Conservation (phyloP, 2,797 vertebrate genomes). For the Borostomias antarcticus region DNA sequence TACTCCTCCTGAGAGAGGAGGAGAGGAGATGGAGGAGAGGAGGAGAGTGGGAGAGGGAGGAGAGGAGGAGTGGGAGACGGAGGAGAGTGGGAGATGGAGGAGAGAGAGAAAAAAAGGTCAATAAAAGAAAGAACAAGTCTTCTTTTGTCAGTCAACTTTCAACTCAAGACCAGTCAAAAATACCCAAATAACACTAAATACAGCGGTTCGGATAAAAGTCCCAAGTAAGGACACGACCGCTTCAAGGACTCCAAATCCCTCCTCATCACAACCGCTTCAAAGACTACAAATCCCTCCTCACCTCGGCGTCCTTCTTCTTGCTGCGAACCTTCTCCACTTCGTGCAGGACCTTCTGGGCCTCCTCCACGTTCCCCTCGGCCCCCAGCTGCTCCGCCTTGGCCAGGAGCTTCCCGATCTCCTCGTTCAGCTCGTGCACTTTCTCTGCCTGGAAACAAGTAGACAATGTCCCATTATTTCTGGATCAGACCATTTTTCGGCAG, state of each 20-base stretch:
- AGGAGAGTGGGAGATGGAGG: background rate
- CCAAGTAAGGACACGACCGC: no score
- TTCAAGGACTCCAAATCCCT: no score
- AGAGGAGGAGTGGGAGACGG: background rate
- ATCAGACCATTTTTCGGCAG: background rate
- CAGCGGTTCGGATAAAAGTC: no score
- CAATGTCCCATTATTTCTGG: background rate
- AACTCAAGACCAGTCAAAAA: no score
- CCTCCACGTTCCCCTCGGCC: slow-evolving; percentile 96
- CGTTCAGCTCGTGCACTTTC: slow-evolving; percentile 97
- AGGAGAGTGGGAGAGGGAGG: background rate
- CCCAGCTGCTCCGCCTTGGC: slow-evolving; percentile 98
- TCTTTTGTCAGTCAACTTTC: no score
- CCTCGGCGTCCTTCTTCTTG: slow-evolving; percentile 98
- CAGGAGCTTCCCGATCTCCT: slow-evolving; percentile 97
- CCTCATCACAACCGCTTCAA: no score
- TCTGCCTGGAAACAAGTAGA: slow-evolving; percentile 82
- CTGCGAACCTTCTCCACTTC: slow-evolving; percentile 97
- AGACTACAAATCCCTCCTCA: slow-evolving; percentile 48
- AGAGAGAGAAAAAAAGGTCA: background rate
- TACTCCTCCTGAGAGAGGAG: slow-evolving; percentile 88
- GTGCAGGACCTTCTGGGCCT: slow-evolving; percentile 95
- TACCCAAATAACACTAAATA: no score
- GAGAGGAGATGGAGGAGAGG: background rate
- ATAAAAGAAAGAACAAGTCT: no score